Conservation (phyloP, 1,140 invertebrate genomes). For the Ceratosolen solmsi region DNA sequence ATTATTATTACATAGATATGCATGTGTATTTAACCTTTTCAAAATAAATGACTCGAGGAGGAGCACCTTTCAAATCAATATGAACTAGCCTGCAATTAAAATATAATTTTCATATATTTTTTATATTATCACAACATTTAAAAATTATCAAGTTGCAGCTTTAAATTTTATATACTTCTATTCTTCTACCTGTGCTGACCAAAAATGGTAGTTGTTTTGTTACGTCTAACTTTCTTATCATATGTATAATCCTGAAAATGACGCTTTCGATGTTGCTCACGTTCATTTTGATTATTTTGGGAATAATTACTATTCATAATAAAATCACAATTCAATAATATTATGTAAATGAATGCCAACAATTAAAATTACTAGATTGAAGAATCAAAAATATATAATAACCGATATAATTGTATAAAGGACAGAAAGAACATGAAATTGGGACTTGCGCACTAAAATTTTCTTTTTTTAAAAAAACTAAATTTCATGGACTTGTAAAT, state of each 20-base stretch:
- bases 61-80: slow-evolving; percentile 85
- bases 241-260: neutral
- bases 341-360: too few species aligned
- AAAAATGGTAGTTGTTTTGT: slow-evolving; percentile 53
- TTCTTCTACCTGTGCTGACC: slow-evolving; percentile 73
- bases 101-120: slow-evolving; percentile 34
- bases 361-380: too few species aligned
- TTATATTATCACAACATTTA: slow-evolving; percentile 9
- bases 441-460: too few species aligned
- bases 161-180: slow-evolving; percentile 53
- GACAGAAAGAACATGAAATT: too few species aligned
- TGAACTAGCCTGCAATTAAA: slow-evolving; percentile 77
- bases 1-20: too few species aligned
- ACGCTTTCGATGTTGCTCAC: neutral
- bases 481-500: slow-evolving; percentile 74
- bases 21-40: slow-evolving; percentile 74
- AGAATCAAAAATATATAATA: too few species aligned
- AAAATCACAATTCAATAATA: too few species aligned
- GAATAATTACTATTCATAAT: too few species aligned
- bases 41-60: slow-evolving; percentile 79
- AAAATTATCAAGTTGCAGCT: too few species aligned
- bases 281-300: too few species aligned
- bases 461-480: slow-evolving; percentile 70
- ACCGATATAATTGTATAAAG: too few species aligned
- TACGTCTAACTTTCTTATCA: neutral